phyloP scores from a whole-genome alignment of 2,888 invertebrate genomes.

The Sycophila texana region DNA sequence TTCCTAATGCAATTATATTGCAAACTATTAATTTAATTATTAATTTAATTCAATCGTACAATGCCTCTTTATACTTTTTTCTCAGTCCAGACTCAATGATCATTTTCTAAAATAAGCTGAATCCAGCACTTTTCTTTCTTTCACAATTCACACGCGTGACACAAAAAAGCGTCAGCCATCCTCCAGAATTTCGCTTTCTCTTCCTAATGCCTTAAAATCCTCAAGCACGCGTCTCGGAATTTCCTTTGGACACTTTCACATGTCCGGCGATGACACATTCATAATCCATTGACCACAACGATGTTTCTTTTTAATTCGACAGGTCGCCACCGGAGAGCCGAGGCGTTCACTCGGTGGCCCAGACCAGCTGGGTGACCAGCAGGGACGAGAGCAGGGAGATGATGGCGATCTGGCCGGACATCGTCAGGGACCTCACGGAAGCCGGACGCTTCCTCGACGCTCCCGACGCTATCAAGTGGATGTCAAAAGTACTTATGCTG shows the following conservation, averaged over 20 bases:
- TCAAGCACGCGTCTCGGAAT: neutral
- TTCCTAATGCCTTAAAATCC: neutral
- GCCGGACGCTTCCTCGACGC: constrained; percentile 85
- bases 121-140: too few relatives aligned
- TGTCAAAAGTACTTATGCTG: constrained; percentile 81
- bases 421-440: constrained; percentile 89
- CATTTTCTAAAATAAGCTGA: too few relatives aligned
- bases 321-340: constrained; percentile 45
- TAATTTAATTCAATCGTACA: too few relatives aligned
- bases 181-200: neutral
- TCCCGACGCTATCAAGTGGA: constrained; percentile 88
- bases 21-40: too few relatives aligned
- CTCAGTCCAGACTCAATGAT: too few relatives aligned
- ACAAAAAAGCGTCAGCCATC: neutral
- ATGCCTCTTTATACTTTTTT: too few relatives aligned
- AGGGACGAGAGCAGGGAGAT: constrained; percentile 92
- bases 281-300: too few relatives aligned
- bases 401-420: constrained; percentile 91
- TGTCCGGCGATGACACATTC: neutral
- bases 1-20: too few relatives aligned
- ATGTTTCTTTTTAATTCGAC: neutral
- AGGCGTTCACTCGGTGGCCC: constrained; percentile 63
- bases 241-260: neutral
- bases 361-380: constrained; percentile 80
- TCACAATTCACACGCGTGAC: neutral